A percentile compares a stretch with the other conserved stretches of the same genome.
Evolutionary conservation across 2,888 invertebrate species (phyloP).

Genomic region (Diarsia dahlii): DNA sequence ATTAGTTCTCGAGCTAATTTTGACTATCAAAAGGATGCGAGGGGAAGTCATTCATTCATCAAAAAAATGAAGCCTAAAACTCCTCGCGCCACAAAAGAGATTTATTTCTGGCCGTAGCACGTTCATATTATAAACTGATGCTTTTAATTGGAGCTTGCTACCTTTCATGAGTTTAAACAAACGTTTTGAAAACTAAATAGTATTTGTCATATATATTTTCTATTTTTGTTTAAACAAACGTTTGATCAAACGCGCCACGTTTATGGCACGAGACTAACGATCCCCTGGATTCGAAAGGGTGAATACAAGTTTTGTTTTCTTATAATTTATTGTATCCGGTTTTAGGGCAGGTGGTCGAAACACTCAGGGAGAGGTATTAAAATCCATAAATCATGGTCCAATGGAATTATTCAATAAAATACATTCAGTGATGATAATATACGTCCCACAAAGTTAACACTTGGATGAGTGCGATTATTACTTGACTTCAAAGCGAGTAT

Average conservation of each 20-base stretch:
- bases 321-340: conserved; percentile 88
- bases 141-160: conserved; percentile 11
- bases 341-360: conserved; percentile 84
- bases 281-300: conserved; percentile 77
- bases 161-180: conserved; percentile 29
- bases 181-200: conserved; percentile 33
- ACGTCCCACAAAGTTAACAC: conserved; percentile 53
- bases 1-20: conserved; percentile 83
- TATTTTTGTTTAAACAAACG: conserved; percentile 55
- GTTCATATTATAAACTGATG: not conserved
- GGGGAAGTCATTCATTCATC: conserved; percentile 78
- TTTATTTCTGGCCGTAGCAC: conserved; percentile 21
- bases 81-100: conserved; percentile 2
- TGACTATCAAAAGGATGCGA: conserved; percentile 75
- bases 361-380: conserved; percentile 57
- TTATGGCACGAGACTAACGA: conserved; percentile 79
- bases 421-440: conserved; percentile 56
- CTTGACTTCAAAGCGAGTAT: conserved; percentile 27
- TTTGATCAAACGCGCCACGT: conserved; percentile 61
- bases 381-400: conserved; percentile 61
- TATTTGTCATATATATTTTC: conserved; percentile 51
- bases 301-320: conserved; percentile 81
- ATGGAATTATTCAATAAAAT: conserved; percentile 59
- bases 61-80: conserved; percentile 56
- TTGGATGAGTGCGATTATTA: conserved; percentile 50